Evolutionary conservation across 2,888 invertebrate species (phyloP).

Genomic region (Sturmia bella): DNA sequence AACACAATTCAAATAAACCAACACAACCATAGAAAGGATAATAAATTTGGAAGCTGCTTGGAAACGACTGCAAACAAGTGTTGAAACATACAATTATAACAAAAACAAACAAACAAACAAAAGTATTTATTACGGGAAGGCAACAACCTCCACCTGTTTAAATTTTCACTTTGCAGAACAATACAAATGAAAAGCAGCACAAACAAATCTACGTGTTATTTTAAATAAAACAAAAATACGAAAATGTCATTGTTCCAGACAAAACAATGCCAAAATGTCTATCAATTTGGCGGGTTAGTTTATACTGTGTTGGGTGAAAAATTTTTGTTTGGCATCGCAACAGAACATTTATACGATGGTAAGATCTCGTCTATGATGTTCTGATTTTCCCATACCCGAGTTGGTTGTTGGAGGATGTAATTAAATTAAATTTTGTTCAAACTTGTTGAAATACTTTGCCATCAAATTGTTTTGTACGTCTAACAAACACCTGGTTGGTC

Average conservation of each 20-base stretch:
- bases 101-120: slow-evolving; percentile 20
- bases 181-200: neutral
- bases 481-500: neutral
- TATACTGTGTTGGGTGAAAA: slow-evolving; percentile 20
- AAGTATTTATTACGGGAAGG: slow-evolving; percentile 16
- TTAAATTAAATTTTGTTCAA: slow-evolving; percentile 30
- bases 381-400: slow-evolving; percentile 1
- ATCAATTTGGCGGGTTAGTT: slow-evolving; percentile 52
- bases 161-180: neutral
- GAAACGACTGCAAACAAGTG: slow-evolving; percentile 22
- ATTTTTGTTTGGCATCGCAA: slow-evolving; percentile 19
- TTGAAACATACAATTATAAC: slow-evolving; percentile 1
- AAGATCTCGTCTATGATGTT: slow-evolving; percentile 7
- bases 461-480: neutral
- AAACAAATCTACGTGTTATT: neutral
- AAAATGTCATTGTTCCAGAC: slow-evolving; percentile 54
- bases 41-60: slow-evolving; percentile 31
- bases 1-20: too few species aligned
- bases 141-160: slow-evolving; percentile 17
- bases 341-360: neutral
- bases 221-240: slow-evolving; percentile 11
- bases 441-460: slow-evolving; percentile 25
- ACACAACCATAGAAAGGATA: neutral
- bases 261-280: slow-evolving; percentile 66
- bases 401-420: slow-evolving; percentile 17